Base-by-base conservation (phyloP, 2,888 invertebrate genomes). In the Napeogenes inachia region DNA sequence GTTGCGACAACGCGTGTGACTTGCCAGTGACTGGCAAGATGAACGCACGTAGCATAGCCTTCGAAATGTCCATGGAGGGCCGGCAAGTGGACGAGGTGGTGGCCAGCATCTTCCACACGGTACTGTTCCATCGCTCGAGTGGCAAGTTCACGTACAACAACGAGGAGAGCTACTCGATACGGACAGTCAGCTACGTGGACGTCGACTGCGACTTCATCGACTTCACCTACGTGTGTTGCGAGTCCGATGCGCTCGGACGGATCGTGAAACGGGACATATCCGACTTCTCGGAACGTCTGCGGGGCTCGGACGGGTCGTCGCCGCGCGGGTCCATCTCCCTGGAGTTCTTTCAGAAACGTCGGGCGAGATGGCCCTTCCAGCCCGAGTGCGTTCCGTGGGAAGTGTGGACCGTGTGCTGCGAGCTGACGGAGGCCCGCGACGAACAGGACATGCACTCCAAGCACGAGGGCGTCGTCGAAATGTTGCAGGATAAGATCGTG, bases 161-260 rank as follows among this genome's bases (percentile, higher is more conserved):
- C 80, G 98, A 98, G 86, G 96, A 96, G 75, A 97, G 95, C 85
- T 99, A 99, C 87, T 97, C 98, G 32, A 96, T 99, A 73, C 98
- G 99, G 58, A 97, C 98, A 1, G 94, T 99, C 60, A 98, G 99
- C 69, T 97, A 98, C 79, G 95, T 96, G 72, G 99, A 99, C 86
- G 97, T 99, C 46, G 97, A 98, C 86, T 99, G 99, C 91, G 97
- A 99, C 86, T 98, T 98, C 82, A 96, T 99, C 75, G 99, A 99
- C 88, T 95, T 99, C 82, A 99, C 99, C 6, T 99, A 99, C 88
- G 99, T 98, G 35, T 96, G 98, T 83, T 97, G 97, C 88, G 95
- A 96, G 69, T 98, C 98, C 45, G 92, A 94, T n/a, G 91, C 91
- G 59, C 91, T 97, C 54, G 94, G 94, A 68, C 93, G 93, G 73